Conservation (phyloP, 64 coral and sea anemone genomes). For the Porites lutea region DNA sequence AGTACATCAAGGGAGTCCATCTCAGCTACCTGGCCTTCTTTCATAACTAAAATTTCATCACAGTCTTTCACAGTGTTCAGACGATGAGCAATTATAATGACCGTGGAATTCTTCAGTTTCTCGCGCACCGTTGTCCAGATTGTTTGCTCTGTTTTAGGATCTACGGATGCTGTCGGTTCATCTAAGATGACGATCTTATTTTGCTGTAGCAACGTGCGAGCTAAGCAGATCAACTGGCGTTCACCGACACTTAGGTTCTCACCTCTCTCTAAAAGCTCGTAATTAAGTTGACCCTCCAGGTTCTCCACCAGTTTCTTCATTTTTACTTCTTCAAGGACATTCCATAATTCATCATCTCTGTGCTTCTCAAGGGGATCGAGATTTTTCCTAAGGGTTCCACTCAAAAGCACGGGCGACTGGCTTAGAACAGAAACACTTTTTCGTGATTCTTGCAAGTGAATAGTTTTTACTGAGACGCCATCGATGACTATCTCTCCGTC, state of each 20-base stretch:
- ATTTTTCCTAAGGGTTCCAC: conserved; percentile 52
- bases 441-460: conserved; percentile 25
- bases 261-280: too few relatives aligned
- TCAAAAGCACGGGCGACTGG: conserved; percentile 62
- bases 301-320: conserved; percentile 16
- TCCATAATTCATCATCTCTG: too few relatives aligned
- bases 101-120: conserved; percentile 45
- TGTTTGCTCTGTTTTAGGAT: too few relatives aligned
- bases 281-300: background rate
- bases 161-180: too few relatives aligned
- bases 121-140: background rate
- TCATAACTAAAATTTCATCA: conserved; percentile 43
- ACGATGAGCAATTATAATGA: conserved; percentile 54
- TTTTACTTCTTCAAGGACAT: background rate
- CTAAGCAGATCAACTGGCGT: too few relatives aligned
- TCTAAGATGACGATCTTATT: too few relatives aligned
- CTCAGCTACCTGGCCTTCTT: background rate
- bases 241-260: too few relatives aligned
- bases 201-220: too few relatives aligned
- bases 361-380: background rate
- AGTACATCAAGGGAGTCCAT: background rate
- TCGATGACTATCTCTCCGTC: conserved; percentile 65
- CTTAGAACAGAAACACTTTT: conserved; percentile 35
- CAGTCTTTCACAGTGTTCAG: conserved; percentile 21
- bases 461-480: conserved; percentile 1